Base-by-base conservation (phyloP, 2,888 invertebrate species). In the Camptogramma bilineatum region DNA sequence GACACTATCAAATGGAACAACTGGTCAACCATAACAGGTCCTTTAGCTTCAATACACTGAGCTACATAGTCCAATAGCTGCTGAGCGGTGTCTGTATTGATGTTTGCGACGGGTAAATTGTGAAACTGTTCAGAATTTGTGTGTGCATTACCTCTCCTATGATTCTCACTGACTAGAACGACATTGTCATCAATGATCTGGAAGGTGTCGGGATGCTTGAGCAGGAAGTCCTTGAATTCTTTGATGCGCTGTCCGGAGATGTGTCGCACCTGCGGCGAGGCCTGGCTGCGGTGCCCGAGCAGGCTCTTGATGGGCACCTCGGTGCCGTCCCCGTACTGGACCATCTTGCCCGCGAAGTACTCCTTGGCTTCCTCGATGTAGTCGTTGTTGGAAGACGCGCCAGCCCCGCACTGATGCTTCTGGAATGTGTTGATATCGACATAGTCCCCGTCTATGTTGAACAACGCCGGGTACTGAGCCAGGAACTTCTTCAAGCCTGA, bases 261-360 rank as follows among this genome's bases (percentile, higher is more conserved):
- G 88, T 99, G 98, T 69, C 99, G 95, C 73, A 99, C 98, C 94
- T 99, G 99, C 16, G 98, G 98, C 66, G 98, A 97, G 19, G 99
- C 99, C 90, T 98, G 98, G 73, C 98, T 98, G 72, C 99, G 95
- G 91, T 99, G 99, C 0, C 99, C 99, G 67, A 99, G 95, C 72
- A 99, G 95, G 87, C 98, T 98, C 86, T 98, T 98, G 75, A 99
- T 98, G 4, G 99, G 99, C 72, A 99, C 98, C 94, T 99, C 99
- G 1, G 98, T 97, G 60, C 97, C 98, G 71, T 97, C 96, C 64
- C 99, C 99, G 88, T 99, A 98, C 91, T 99, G 98, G 71, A 97
- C 94, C 90, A 99, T 95, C 94, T 99, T 99, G 84, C 97, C 96
- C 61, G 97, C 97, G 92, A 99, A 99, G 94, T 99, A 99, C 84